These are phyloP conservation scores for Clarias macrocephalus DNA, from an alignment of 2,113 vertebrate genomes.

Conservation along the genomic window DNA sequence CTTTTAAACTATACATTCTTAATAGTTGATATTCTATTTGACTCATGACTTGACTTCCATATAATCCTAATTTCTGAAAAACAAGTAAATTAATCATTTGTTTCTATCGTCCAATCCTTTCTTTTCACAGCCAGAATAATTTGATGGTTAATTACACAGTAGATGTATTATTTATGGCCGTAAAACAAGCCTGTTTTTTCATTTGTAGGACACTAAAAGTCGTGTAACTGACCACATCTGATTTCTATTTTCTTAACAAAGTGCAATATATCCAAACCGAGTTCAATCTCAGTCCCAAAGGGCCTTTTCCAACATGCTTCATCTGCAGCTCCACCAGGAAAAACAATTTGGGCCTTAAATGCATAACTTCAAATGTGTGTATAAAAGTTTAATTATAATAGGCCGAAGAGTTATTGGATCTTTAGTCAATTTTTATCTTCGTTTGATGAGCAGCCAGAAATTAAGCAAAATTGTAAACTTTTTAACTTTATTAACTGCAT, in stretches of 20 bases:
- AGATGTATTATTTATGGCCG: background rate
- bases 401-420: background rate
- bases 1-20: background rate
- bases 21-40: background rate
- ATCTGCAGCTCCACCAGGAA: background rate
- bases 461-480: too few relatives aligned
- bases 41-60: background rate
- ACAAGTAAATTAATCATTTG: background rate
- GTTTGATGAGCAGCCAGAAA: background rate
- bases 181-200: background rate
- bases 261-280: background rate
- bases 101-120: background rate
- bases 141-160: background rate
- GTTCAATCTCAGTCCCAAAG: background rate
- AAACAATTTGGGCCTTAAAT: background rate
- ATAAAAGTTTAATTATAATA: background rate
- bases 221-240: background rate
- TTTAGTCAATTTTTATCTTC: background rate
- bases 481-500: too few relatives aligned
- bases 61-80: background rate
- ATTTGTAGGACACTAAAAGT: too few relatives aligned
- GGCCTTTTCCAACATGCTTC: background rate
- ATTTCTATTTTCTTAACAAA: background rate
- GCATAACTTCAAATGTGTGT: background rate
- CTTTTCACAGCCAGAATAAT: background rate